Evolutionary conservation across 2,888 invertebrate species (phyloP), one percentile per base, ranked within the genome.

Genomic region (Temnothorax ravouxi): DNA sequence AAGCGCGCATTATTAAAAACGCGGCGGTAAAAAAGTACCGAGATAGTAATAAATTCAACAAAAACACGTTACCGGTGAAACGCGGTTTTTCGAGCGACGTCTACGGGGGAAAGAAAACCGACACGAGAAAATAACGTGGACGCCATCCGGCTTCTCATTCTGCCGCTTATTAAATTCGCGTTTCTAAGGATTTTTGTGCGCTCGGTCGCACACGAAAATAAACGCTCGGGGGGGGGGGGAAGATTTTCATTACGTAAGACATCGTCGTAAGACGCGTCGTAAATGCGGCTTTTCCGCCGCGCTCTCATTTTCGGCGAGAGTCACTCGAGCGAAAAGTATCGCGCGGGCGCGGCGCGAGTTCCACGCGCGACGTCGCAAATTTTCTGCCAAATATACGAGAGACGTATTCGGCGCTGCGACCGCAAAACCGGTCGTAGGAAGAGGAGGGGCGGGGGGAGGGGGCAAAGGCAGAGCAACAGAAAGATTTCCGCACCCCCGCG

Each of bases 401-500:
- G 25, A 61, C 25, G 44, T 50, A 25, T 13, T 11, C 21, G 64
- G 50, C 47, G 47, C 52, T 47, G 50, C 25, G 66, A 67, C 52
- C 50, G 54, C 38, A 59, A 83, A 47, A 50, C 29, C 56, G 69
- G 81, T 62, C 79, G 61, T 29, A 29, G 29, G 29, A 29, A 3
- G 29, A 29, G 29, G 3, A 29, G 3, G 29, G 29, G 18, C 54
- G 59, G n/a, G 44, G 80, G 47, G n/a, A n/a, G 56, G 59, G 66
- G 62, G 83, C 76, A 64, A 83, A 84, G 86, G 83, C 83, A 67
- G 84, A 76, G 83, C 29, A 76, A 64, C 81, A 50, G 75, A 88
- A 91, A 91, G 89, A 90, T 89, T 87, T 89, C 88, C 86, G 86
- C 89, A 89, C 87, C 90, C 90, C 90, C 93, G 90, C 91, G 92